Percentiles rank a stretch among this genome's conserved stretches.
These are phyloP conservation scores for Zophobas morio DNA, from an alignment of 1,140 invertebrate genomes.

Conservation along the genomic window DNA sequence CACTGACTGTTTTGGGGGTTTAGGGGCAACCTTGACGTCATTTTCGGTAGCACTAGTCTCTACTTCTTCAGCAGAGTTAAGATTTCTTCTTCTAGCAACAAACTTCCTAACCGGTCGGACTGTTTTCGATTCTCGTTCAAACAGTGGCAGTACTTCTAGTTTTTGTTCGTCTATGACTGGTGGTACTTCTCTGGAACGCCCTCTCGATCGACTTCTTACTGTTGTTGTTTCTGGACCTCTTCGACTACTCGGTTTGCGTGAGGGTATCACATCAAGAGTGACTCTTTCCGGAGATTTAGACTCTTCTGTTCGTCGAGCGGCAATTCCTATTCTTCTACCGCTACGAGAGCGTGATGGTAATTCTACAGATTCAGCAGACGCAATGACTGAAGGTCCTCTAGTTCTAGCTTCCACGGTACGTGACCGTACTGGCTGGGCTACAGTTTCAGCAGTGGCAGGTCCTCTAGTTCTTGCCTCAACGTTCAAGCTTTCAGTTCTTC, in stretches of 20 bases:
- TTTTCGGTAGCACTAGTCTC: conserved; percentile 56
- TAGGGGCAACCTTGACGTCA: conserved; percentile 52
- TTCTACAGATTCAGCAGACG: conserved; percentile 37
- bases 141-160: conserved; percentile 63
- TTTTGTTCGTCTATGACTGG: conserved; percentile 61
- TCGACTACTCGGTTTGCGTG: conserved; percentile 6
- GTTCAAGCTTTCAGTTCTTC: conserved; percentile 21
- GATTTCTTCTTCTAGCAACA: conserved; percentile 11
- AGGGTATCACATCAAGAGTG: conserved; percentile 42
- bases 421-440: conserved; percentile 27
- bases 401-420: conserved; percentile 7
- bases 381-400: conserved; percentile 56
- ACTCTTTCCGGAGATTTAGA: conserved; percentile 49
- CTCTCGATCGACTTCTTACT: conserved; percentile 41
- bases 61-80: conserved; percentile 40
- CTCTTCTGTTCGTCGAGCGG: conserved; percentile 1
- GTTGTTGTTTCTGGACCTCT: conserved; percentile 23
- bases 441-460: conserved; percentile 21
- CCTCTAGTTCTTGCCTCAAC: conserved; percentile 39
- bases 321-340: conserved; percentile 57
- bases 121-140: conserved; percentile 61
- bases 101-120: conserved; percentile 22
- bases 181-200: conserved; percentile 51
- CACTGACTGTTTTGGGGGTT: conserved; percentile 6
- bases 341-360: conserved; percentile 21